These are phyloP conservation scores for Epinephelus malabaricus DNA, from an alignment of 2,797 vertebrate species.

Conservation along the genomic window DNA sequence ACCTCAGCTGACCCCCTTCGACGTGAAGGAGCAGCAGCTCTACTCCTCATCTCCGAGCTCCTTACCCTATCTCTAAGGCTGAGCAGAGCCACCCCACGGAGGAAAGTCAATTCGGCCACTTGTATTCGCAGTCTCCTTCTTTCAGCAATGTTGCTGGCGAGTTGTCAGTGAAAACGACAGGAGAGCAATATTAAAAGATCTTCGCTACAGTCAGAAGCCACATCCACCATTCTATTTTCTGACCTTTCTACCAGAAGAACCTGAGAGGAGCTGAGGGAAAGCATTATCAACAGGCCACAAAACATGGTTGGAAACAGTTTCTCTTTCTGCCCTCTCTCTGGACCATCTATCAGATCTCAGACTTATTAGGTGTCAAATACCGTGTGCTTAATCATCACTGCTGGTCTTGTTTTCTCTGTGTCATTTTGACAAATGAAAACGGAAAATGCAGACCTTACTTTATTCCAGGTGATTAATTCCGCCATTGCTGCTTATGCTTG, in stretches of 20 bases:
- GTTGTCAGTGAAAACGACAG: not conserved
- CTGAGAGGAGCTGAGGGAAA: not conserved
- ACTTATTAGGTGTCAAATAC: conserved; percentile 53
- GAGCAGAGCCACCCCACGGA: too few species aligned
- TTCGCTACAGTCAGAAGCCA: not conserved
- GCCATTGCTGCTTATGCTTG: conserved; percentile 19
- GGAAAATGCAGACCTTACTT: conserved; percentile 48
- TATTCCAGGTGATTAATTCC: conserved; percentile 62
- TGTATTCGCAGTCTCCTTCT: too few species aligned
- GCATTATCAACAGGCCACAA: not conserved
- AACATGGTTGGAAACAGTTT: conserved; percentile 14
- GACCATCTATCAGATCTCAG: conserved; percentile 51
- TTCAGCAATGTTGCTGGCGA: not conserved
- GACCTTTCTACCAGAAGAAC: too few species aligned
- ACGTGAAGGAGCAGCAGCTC: too few species aligned
- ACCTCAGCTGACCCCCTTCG: too few species aligned
- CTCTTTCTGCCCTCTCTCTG: conserved; percentile 1
- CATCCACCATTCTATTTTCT: too few species aligned
- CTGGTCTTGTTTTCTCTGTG: conserved; percentile 53
- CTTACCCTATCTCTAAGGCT: too few species aligned
- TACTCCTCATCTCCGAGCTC: too few species aligned
- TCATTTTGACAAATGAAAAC: conserved; percentile 59
- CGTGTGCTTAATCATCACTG: conserved; percentile 50
- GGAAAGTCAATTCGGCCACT: too few species aligned
- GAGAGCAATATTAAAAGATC: not conserved